A percentile compares a stretch with the other conserved stretches of the same genome.
Conservation (phyloP, 2,113 vertebrate species). For the Neolamprologus modestus region DNA sequence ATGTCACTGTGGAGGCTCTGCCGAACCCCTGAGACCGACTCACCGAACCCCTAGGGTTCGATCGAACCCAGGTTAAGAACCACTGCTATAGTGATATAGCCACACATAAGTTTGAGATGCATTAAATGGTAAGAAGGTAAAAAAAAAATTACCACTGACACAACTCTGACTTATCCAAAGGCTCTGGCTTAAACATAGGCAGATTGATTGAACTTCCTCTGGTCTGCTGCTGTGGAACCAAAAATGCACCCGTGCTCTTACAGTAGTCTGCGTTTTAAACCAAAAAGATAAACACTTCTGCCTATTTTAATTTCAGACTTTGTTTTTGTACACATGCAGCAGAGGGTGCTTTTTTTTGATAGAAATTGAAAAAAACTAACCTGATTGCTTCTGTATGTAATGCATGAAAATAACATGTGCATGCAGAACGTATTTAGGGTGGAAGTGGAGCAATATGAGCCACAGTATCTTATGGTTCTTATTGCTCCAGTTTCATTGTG, state of each 20-base stretch:
- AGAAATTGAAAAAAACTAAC: neutral
- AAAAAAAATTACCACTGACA: neutral
- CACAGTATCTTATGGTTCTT: neutral
- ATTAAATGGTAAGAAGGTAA: neutral
- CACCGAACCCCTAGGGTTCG: too few relatives aligned
- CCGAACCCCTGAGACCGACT: too few relatives aligned
- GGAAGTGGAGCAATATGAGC: neutral
- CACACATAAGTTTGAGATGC: neutral
- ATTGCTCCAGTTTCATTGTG: neutral
- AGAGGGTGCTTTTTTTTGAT: accelerated
- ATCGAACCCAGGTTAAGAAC: too few relatives aligned
- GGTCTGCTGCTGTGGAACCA: neutral
- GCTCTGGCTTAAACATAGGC: neutral
- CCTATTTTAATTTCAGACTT: neutral
- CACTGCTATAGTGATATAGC: neutral
- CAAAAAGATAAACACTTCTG: neutral
- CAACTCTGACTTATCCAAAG: neutral
- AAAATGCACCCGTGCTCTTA: neutral
- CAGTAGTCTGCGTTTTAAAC: accelerated
- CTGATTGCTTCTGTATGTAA: neutral
- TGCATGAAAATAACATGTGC: neutral
- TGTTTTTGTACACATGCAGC: neutral
- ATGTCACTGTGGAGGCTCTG: too few relatives aligned
- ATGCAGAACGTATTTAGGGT: neutral
- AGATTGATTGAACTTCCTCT: neutral